A percentile compares a stretch with the other conserved stretches of the same genome.
These are phyloP conservation scores for Ptilonorhynchus violaceus DNA, from an alignment of 2,113 vertebrate species.

Conservation along the genomic window DNA sequence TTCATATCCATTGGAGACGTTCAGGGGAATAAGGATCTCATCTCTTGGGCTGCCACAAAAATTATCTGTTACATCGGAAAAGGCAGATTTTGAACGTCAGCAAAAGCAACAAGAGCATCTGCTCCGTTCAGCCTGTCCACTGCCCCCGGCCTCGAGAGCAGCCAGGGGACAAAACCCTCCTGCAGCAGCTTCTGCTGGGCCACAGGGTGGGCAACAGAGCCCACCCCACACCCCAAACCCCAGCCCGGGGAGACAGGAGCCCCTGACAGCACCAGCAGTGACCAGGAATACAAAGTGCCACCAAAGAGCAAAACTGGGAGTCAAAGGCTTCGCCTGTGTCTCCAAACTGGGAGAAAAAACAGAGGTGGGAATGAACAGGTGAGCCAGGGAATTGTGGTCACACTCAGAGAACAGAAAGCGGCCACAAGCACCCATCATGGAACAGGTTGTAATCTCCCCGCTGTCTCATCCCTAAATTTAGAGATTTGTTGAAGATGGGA, in stretches of 20 bases:
- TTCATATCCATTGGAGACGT: not conserved
- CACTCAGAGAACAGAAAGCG: not conserved
- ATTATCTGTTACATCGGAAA: not conserved
- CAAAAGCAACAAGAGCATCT: not conserved
- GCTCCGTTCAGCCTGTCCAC: not conserved
- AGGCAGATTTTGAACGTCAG: not conserved
- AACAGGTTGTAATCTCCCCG: not conserved
- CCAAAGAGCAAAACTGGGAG: not conserved
- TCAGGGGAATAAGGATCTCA: conserved; percentile 34
- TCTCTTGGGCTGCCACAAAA: conserved; percentile 7
- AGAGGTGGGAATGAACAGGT: not conserved
- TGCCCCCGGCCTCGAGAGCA: not conserved
- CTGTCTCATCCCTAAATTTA: not conserved
- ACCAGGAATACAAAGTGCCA: not conserved
- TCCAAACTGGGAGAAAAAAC: not conserved
- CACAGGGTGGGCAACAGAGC: fast-evolving
- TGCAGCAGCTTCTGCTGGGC: not conserved
- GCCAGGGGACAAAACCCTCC: not conserved
- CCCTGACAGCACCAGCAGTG: not conserved
- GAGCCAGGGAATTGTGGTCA: fast-evolving
- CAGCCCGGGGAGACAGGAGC: fast-evolving
- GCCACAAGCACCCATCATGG: fast-evolving
- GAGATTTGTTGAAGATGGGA: not conserved
- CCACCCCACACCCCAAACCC: not conserved
- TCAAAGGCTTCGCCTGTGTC: fast-evolving